Conservation (phyloP, 2,113 vertebrate genomes). For the Nicator chloris region DNA sequence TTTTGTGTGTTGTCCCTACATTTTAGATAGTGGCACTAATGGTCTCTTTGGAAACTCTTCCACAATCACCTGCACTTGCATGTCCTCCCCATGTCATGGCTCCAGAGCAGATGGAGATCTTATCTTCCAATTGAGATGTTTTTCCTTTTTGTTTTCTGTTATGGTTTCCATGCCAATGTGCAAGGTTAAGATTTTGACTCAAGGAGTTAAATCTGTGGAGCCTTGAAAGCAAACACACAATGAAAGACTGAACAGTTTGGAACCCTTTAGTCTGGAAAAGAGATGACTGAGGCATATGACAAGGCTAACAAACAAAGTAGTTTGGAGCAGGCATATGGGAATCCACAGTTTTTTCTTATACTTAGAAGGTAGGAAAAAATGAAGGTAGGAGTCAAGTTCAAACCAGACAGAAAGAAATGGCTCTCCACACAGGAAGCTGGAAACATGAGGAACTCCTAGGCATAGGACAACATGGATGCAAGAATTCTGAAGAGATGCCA, state of each 20-base stretch:
- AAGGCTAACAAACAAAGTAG: not conserved
- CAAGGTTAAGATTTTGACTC: not conserved
- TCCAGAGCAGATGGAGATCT: not conserved
- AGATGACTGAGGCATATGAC: not conserved
- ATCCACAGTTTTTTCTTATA: not conserved
- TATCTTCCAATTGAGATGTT: rapidly evolving
- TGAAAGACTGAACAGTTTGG: not conserved
- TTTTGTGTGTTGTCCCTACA: not conserved
- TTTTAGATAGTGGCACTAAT: not conserved
- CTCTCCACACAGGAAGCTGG: not conserved
- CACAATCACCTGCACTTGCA: not conserved
- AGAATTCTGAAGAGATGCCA: not conserved
- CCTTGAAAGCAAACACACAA: not conserved
- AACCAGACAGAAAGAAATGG: not conserved
- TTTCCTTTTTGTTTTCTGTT: not conserved
- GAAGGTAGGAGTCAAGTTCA: not conserved
- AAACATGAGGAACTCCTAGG: not conserved
- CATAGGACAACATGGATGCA: not conserved
- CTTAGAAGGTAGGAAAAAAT: not conserved
- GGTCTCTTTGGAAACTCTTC: not conserved
- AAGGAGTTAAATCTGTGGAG: not conserved
- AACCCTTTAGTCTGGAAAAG: not conserved
- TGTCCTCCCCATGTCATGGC: not conserved
- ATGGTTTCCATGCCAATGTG: not conserved
- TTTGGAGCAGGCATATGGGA: not conserved